Evolutionary conservation across 2,888 invertebrate genomes (phyloP), one percentile per base, ranked within the genome.

Genomic region (Plagodis pulveraria): DNA sequence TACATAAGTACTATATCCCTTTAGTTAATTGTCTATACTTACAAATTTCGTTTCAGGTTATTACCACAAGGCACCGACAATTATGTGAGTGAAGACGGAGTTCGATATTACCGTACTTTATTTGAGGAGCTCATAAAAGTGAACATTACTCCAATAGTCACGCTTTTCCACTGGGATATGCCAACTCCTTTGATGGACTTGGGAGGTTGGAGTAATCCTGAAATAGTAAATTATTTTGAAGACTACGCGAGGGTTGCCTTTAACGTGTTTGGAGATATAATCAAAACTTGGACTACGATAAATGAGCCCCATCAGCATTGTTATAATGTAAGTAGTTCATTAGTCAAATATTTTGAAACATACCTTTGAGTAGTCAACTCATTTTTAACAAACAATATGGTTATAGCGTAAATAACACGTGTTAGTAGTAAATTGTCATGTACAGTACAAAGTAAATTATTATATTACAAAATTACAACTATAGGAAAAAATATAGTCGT

Each of bases 221-320:
- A 87, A 65, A 84, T 94, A 35, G 89, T 90, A 0, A 91, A 93
- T 57, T 93, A 91, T 72, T 94, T 93, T 62, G 91, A 84, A 65
- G 93, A 94, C 67, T 94, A 94, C 66, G 94, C 94, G 0, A 77
- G 88, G 56, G 80, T 94, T 0, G 87, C 94, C 10, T 94, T 95
- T 66, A 89, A 89, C 44, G 81, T 94, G 67, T 95, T 93, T 56
- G 96, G 95, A 0, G 94, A 94, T 74, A 86, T 95, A 51, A 93
- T 96, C 7, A 94, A 94, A 79, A 85, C 93, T 42, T 97, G 97
- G 96, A 94, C 95, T 0, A 96, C 96, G 0, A 93, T 97, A 67
- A 97, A 97, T 73, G 97, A 97, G 74, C 96, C 96, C 0, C 93
- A 91, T 69, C 86, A 92, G 59, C 91, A 93, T 69, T 94, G 94